Percentiles rank a stretch among this genome's conserved stretches.
Conservation (phyloP, 2,113 vertebrate species). For the Myotis brandtii region DNA sequence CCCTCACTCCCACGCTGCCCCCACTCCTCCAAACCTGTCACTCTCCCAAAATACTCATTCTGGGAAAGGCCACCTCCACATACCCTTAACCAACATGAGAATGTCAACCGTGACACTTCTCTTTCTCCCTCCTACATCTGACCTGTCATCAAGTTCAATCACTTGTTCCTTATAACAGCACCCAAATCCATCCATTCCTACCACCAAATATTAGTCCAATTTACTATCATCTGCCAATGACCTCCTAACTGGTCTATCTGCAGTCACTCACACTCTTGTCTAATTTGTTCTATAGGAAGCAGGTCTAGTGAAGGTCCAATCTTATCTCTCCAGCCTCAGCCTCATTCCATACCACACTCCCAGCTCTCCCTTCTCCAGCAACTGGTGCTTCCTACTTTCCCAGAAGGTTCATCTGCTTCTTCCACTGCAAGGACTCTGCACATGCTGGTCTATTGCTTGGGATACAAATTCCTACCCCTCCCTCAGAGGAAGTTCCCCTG, state of each 20-base stretch:
- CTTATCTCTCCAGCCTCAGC: not conserved
- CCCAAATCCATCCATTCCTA: not conserved
- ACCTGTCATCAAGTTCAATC: not conserved
- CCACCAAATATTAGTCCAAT: not conserved
- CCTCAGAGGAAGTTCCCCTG: not conserved
- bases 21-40: not conserved
- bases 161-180: not conserved
- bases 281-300: not conserved
- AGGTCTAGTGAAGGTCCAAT: not conserved
- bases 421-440: not conserved
- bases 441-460: not conserved
- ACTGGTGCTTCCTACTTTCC: not conserved
- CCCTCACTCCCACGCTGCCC: rapidly evolving
- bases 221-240: not conserved
- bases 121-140: not conserved
- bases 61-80: not conserved
- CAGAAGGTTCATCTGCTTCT: not conserved
- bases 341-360: not conserved
- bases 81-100: not conserved
- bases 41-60: not conserved
- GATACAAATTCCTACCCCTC: not conserved
- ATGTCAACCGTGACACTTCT: not conserved
- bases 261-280: not conserved
- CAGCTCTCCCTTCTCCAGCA: not conserved
- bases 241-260: not conserved